phyloP scores from a whole-genome alignment of 2,888 invertebrate species.

The Ophion ventricosus region DNA sequence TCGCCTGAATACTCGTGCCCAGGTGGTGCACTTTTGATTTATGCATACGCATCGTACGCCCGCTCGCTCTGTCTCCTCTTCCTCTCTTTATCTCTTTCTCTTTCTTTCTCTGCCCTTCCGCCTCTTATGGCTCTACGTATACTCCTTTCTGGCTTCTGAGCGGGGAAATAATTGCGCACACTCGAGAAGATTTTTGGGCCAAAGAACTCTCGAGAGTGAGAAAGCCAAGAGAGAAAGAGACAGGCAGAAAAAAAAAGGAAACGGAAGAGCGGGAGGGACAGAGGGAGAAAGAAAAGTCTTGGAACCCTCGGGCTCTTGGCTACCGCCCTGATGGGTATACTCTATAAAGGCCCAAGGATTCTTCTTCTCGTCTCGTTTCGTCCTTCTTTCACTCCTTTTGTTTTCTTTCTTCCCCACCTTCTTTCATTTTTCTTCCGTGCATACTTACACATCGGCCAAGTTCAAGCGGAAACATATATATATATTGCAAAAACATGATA shows the following conservation, averaged over 20 bases:
- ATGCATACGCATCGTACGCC: constrained; percentile 44
- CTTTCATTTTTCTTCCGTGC: constrained; percentile 30
- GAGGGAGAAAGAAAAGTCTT: constrained; percentile 10
- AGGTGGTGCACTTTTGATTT: constrained; percentile 53
- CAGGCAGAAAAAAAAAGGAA: neutral
- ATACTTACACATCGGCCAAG: constrained; percentile 16
- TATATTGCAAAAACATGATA: neutral
- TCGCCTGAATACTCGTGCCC: constrained; percentile 19
- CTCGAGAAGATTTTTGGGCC: constrained; percentile 59
- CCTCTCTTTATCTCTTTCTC: neutral
- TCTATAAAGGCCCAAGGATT: constrained; percentile 40
- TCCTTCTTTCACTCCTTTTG: neutral
- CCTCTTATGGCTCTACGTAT: neutral
- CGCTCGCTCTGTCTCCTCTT: constrained; percentile 4
- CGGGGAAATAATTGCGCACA: constrained; percentile 60
- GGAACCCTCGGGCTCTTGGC: constrained; percentile 58
- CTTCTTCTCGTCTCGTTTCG: constrained; percentile 28
- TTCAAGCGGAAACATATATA: constrained; percentile 4
- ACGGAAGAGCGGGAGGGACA: neutral
- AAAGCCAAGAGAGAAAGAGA: neutral
- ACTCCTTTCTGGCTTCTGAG: constrained; percentile 10
- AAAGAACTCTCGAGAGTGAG: constrained; percentile 57
- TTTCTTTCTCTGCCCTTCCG: neutral
- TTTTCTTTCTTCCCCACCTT: constrained; percentile 3
- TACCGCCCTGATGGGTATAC: constrained; percentile 53